These are phyloP conservation scores for Gorsachius magnificus DNA, from an alignment of 2,797 vertebrate species.

Conservation along the genomic window DNA sequence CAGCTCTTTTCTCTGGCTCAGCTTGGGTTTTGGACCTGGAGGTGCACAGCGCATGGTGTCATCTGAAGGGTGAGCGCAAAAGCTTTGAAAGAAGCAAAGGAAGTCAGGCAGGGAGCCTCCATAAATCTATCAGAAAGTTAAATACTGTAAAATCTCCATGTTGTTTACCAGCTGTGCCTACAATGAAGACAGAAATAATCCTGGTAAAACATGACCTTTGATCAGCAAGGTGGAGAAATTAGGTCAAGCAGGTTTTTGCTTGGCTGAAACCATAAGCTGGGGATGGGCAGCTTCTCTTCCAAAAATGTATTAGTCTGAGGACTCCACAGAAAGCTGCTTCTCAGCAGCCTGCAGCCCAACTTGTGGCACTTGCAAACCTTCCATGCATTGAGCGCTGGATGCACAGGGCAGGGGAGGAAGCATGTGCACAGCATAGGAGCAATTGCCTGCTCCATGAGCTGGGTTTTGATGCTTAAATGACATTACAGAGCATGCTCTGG, in stretches of 20 bases:
- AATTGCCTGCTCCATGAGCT: background rate
- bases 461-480: background rate
- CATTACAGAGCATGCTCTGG: background rate
- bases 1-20: background rate
- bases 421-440: background rate
- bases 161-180: slow-evolving; percentile 67
- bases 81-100: slow-evolving; percentile 17
- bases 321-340: background rate
- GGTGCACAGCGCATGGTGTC: background rate
- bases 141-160: slow-evolving; percentile 65
- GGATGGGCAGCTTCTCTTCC: slow-evolving; percentile 14
- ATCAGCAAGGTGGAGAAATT: slow-evolving; percentile 62
- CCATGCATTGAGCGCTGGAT: accelerated
- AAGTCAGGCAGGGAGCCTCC: slow-evolving; percentile 39
- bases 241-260: slow-evolving; percentile 62
- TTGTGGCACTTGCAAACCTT: background rate
- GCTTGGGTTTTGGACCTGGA: slow-evolving; percentile 12
- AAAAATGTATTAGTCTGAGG: background rate
- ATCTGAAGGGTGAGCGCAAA: background rate
- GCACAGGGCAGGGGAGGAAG: background rate
- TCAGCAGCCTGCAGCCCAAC: background rate
- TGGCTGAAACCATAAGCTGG: slow-evolving; percentile 48
- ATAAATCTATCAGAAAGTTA: slow-evolving; percentile 63
- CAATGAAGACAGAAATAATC: slow-evolving; percentile 54
- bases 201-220: slow-evolving; percentile 65